phyloP scores from a whole-genome alignment of 2,113 vertebrate species.

The Protobothrops mucrosquamatus region DNA sequence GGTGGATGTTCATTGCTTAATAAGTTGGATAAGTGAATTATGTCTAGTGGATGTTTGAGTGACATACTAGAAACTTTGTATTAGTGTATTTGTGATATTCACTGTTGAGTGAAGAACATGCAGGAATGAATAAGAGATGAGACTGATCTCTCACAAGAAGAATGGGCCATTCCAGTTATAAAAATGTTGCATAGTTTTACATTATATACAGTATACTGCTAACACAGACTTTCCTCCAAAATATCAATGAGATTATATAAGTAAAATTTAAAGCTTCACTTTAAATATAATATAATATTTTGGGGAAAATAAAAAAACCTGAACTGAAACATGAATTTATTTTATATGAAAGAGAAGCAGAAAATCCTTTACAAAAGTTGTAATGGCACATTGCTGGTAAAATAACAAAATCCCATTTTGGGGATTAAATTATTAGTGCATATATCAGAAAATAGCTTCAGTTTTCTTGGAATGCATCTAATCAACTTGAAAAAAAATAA shows the following conservation, averaged over 20 bases:
- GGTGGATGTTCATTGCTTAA: neutral
- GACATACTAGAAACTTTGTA: neutral
- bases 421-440: constrained; percentile 38
- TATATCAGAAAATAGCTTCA: constrained; percentile 35
- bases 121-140: neutral
- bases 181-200: neutral
- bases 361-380: neutral
- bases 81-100: neutral
- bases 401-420: constrained; percentile 28
- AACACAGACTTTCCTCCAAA: constrained; percentile 13
- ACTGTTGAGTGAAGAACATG: neutral
- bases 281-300: neutral
- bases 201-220: neutral
- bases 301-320: neutral
- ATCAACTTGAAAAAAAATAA: constrained; percentile 10
- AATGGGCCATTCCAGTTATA: neutral
- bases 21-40: neutral
- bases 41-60: neutral
- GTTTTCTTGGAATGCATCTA: constrained; percentile 50
- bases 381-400: neutral
- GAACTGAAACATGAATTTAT: constrained; percentile 4
- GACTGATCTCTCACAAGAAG: fast-evolving
- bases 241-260: neutral
- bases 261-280: neutral
- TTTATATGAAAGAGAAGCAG: neutral